Percentiles rank a stretch among this genome's conserved stretches.
phyloP scores from a whole-genome alignment of 2,797 vertebrate species.

The Notolabrus celidotus region DNA sequence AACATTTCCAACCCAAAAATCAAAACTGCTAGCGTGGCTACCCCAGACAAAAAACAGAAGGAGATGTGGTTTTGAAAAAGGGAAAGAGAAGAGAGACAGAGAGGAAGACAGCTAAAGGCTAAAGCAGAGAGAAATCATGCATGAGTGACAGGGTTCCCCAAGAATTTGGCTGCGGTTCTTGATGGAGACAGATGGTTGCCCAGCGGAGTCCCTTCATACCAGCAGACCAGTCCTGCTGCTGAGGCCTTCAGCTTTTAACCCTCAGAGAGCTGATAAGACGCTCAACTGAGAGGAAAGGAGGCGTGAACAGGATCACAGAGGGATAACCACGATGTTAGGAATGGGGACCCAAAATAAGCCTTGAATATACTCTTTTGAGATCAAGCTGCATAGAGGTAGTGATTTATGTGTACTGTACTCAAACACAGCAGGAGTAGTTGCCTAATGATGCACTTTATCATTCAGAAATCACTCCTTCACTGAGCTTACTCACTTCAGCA shows the following conservation, averaged over 20 bases:
- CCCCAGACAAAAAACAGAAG: constrained; percentile 25
- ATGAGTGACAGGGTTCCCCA: constrained; percentile 59
- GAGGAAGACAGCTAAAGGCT: constrained; percentile 35
- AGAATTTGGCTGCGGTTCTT: constrained; percentile 50
- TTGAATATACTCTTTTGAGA: constrained; percentile 5
- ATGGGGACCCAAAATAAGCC: constrained; percentile 1
- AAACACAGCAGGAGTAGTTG: constrained; percentile 1
- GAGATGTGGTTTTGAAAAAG: constrained; percentile 21
- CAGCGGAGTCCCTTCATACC: constrained; percentile 66
- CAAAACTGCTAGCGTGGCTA: not conserved
- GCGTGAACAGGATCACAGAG: constrained; percentile 38
- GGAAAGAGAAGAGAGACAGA: constrained; percentile 8
- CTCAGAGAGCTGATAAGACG: constrained; percentile 51
- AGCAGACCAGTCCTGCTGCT: constrained; percentile 60
- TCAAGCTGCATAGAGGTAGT: not conserved
- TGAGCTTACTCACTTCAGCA: constrained; percentile 29
- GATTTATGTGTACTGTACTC: constrained; percentile 21
- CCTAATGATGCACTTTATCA: constrained; percentile 46
- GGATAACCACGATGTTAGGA: constrained; percentile 5
- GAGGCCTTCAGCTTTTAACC: constrained; percentile 72
- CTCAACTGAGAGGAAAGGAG: constrained; percentile 47
- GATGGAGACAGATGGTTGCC: constrained; percentile 76
- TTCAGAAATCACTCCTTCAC: constrained; percentile 38
- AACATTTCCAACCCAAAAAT: not conserved
- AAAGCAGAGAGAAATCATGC: constrained; percentile 48